Base-by-base conservation (phyloP, 2,797 vertebrate species). In the Diplodus sargus region DNA sequence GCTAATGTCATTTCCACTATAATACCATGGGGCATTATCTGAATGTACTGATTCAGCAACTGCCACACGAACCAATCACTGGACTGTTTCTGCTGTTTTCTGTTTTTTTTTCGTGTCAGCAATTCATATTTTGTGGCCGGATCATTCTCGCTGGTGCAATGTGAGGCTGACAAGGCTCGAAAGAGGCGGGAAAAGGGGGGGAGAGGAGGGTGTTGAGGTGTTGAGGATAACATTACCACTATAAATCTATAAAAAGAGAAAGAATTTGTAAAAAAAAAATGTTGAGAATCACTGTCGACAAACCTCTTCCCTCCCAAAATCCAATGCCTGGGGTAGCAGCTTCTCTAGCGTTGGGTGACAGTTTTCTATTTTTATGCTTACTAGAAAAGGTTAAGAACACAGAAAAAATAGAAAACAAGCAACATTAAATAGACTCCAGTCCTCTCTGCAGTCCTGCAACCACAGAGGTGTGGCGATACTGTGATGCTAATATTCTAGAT, bases 1-100 rank as follows among this genome's bases (percentile, higher is more conserved):
- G 80, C 85, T 85, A 86, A 89, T 89, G 62, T 25, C 18, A 67
- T 81, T 87, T 86, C 71, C 81, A 78, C 80, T 73, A 68, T 74
- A 74, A 80, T 77, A 79, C 83, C 68, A 67, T 60, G 63, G 76
- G 78, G 83, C 80, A 81, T 79, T 79, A 81, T 85, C 48, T 66
- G 76, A 82, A 88, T 75, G 57, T 61, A 83, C 79, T 79, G 89
- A 91, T 82, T 91, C 91, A 90, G 89, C 85, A 85, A 85, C 53
- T 42, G 59, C 76, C 84, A 68, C 79, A 65, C 64, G 83, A 88
- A 79, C 84, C 79, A 82, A 75, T 87, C 85, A 58, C 81, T 72
- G 78, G 61, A 63, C 66, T 48, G 66, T 57, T 78, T 70, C 76
- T 76, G 84, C 86, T 67, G 51, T 78, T 39, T 84, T 88, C 76